Percentiles rank a stretch among this genome's conserved stretches.
These are phyloP conservation scores for Zygogramma bicolorata DNA, from an alignment of 2,888 invertebrate species.

Conservation along the genomic window DNA sequence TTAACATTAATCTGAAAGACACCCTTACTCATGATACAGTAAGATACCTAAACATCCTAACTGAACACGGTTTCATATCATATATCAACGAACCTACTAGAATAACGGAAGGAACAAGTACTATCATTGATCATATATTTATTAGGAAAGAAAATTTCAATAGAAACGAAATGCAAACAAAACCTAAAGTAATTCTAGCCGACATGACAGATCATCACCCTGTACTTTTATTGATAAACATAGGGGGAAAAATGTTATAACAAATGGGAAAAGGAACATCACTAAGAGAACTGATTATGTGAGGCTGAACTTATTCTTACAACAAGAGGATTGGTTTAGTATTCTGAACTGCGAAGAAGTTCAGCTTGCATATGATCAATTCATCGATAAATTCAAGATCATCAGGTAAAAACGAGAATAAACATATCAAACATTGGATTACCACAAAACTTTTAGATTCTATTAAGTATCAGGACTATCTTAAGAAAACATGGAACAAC, in stretches of 20 bases:
- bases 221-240: background rate
- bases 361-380: slow-evolving; percentile 6
- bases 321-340: slow-evolving; percentile 7
- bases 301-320: background rate
- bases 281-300: slow-evolving; percentile 1
- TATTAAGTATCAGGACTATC: background rate
- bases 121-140: slow-evolving; percentile 4
- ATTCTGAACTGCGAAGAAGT: background rate
- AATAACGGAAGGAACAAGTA: too few species aligned
- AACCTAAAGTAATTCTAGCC: background rate
- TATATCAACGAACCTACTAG: too few species aligned
- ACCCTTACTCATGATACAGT: too few species aligned
- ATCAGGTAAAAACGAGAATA: background rate
- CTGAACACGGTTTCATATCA: too few species aligned
- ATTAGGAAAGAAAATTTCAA: background rate
- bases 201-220: slow-evolving; percentile 7
- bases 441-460: background rate
- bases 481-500: background rate
- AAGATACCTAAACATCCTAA: too few species aligned
- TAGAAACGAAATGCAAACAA: background rate
- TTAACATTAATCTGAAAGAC: too few species aligned
- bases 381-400: slow-evolving; percentile 7
- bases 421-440: slow-evolving; percentile 13
- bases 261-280: background rate
- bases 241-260: background rate